Conservation (phyloP, 2,113 vertebrate species). For the Neotragus moschatus region DNA sequence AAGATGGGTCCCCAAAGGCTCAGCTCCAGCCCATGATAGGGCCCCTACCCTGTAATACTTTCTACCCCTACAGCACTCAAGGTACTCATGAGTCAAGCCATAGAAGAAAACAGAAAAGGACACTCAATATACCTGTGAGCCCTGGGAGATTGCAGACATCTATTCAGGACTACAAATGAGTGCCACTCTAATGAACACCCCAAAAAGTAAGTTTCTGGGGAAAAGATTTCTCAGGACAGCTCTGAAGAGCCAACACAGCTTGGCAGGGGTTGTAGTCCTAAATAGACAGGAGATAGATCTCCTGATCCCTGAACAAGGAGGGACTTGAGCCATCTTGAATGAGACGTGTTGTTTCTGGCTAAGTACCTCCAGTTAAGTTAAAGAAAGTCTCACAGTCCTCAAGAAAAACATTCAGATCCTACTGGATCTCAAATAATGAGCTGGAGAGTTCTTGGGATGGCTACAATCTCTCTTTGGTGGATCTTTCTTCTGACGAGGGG, state of each 20-base stretch:
- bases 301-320: neutral
- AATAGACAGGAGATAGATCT: neutral
- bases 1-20: neutral
- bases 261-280: neutral
- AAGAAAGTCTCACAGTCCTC: neutral
- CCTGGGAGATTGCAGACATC: neutral
- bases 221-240: neutral
- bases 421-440: neutral
- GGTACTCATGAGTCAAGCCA: neutral
- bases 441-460: neutral
- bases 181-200: neutral
- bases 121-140: neutral
- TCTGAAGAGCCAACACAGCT: neutral
- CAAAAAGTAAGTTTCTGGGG: neutral
- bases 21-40: neutral
- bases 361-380: neutral
- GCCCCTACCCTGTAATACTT: neutral
- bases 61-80: neutral
- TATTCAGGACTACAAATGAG: neutral
- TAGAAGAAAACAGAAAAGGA: neutral
- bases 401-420: neutral
- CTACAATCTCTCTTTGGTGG: neutral
- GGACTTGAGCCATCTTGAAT: neutral
- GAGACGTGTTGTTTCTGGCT: neutral
- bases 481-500: neutral